Evolutionary conservation across 2,797 vertebrate species (phyloP).

Genomic region (Lithobates pipiens): DNA sequence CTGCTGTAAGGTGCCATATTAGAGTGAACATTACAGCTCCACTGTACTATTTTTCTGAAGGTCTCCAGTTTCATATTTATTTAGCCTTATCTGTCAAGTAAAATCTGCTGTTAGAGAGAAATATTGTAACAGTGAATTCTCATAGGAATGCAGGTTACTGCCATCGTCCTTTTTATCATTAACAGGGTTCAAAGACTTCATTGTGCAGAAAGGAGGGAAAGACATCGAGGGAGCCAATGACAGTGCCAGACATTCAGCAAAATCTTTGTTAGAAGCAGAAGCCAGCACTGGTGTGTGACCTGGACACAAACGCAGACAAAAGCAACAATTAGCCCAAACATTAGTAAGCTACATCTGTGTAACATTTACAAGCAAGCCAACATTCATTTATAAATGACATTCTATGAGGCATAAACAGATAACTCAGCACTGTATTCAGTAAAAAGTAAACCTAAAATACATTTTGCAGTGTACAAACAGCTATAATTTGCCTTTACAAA

Average conservation of each 20-base stretch:
- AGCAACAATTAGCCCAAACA: conserved; percentile 77
- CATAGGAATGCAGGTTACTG: conserved; percentile 75
- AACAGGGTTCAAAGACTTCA: conserved; percentile 89
- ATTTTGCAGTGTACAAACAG: too few relatives aligned
- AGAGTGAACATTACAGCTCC: neutral
- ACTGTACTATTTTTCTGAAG: neutral
- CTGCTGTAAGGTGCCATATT: too few relatives aligned
- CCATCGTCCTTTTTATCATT: conserved; percentile 83
- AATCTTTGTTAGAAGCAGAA: conserved; percentile 97
- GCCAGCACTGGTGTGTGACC: conserved; percentile 98
- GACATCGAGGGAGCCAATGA: conserved; percentile 99
- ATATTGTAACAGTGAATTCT: conserved; percentile 71
- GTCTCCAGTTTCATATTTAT: conserved; percentile 76
- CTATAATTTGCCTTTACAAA: too few relatives aligned
- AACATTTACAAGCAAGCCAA: conserved; percentile 40
- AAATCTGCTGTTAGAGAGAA: conserved; percentile 75
- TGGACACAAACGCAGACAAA: conserved; percentile 87
- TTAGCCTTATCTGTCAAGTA: conserved; percentile 90
- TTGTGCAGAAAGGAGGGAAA: conserved; percentile 96
- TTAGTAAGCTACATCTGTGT: conserved; percentile 65
- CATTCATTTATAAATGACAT: too few relatives aligned
- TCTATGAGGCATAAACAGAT: too few relatives aligned
- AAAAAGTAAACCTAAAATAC: too few relatives aligned
- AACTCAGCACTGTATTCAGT: too few relatives aligned
- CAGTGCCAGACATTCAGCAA: conserved; percentile 98